A percentile compares a stretch with the other conserved stretches of the same genome.
phyloP scores from a whole-genome alignment of 2,888 invertebrate species.

The Apodemia zela region DNA sequence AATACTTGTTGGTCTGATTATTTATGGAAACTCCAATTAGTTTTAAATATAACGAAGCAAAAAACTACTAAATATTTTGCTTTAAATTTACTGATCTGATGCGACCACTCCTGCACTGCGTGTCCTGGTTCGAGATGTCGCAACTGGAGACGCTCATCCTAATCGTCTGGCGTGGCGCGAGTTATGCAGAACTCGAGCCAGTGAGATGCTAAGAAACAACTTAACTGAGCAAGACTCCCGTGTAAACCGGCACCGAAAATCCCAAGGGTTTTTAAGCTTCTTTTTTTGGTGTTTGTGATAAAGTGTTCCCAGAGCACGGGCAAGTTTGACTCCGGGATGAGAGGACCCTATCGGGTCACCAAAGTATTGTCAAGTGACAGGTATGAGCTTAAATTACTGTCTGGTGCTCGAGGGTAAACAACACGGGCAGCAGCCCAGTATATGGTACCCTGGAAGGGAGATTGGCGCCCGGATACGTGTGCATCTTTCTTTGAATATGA shows the following conservation, averaged over 20 bases:
- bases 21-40: conserved; percentile 27
- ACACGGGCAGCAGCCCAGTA: conserved; percentile 22
- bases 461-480: conserved; percentile 24
- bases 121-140: background rate
- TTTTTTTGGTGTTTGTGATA: conserved; percentile 18
- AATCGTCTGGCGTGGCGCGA: conserved; percentile 18
- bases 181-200: background rate
- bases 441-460: conserved; percentile 30
- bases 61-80: conserved; percentile 25
- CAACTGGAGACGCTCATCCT: conserved; percentile 15
- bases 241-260: background rate
- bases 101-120: conserved; percentile 25
- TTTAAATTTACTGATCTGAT: conserved; percentile 22
- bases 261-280: background rate
- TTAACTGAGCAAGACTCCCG: background rate
- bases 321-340: background rate
- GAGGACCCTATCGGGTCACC: background rate
- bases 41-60: conserved; percentile 27
- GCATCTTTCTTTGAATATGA: conserved; percentile 17
- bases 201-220: background rate
- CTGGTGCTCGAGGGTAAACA: background rate
- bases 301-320: conserved; percentile 12
- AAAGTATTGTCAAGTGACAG: background rate
- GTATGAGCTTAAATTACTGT: background rate
- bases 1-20: conserved; percentile 19